phyloP scores from a whole-genome alignment of 2,888 invertebrate species.

The Pterobdella sp. region DNA sequence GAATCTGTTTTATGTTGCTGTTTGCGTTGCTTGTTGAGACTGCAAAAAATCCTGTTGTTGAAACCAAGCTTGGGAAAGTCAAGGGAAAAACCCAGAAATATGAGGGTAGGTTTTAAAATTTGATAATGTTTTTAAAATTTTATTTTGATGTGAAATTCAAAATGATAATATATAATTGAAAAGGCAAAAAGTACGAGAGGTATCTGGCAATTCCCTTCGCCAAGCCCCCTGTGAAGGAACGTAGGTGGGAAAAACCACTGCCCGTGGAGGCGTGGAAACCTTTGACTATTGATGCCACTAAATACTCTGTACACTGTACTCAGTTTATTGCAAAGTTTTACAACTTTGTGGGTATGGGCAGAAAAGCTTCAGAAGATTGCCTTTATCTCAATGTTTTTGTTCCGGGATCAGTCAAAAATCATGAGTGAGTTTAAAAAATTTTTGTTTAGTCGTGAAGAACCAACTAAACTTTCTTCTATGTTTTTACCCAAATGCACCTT shows the following conservation, averaged over 20 bases:
- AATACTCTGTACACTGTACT: constrained; percentile 29
- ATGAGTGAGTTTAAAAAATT: too few species aligned
- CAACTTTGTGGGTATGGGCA: constrained; percentile 27
- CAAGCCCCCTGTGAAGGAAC: constrained; percentile 59
- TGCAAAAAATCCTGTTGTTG: not conserved
- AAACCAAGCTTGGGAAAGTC: constrained; percentile 10
- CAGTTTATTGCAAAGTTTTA: constrained; percentile 30
- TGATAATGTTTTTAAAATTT: not conserved
- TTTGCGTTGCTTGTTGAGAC: not conserved
- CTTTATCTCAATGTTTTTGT: constrained; percentile 35
- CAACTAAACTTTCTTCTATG: too few species aligned
- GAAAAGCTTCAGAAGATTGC: constrained; percentile 32
- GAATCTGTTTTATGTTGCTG: not conserved
- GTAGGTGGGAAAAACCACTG: constrained; percentile 44
- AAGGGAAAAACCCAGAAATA: not conserved
- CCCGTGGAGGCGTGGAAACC: constrained; percentile 44
- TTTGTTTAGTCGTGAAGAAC: too few species aligned
- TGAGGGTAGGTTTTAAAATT: not conserved
- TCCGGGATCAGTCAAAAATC: constrained; percentile 29
- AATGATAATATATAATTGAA: not conserved
- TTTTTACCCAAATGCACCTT: too few species aligned
- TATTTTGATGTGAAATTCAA: not conserved
- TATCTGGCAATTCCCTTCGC: constrained; percentile 50
- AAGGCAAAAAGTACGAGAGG: constrained; percentile 36
- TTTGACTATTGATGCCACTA: constrained; percentile 53